Base-by-base conservation (phyloP, 2,888 invertebrate genomes). In the Euplagia quadripunctaria region DNA sequence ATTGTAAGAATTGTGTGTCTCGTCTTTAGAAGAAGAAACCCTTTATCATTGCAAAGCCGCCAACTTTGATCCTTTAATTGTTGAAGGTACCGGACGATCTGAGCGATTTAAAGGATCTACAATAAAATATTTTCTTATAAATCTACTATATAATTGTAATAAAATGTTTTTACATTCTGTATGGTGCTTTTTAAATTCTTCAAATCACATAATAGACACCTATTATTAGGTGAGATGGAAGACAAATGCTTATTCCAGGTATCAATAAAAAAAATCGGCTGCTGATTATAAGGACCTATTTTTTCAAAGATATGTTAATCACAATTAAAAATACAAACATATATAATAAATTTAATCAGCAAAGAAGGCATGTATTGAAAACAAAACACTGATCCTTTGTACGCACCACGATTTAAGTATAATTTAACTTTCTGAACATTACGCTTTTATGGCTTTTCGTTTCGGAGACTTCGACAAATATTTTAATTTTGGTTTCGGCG, bases 401-500 rank as follows among this genome's bases (percentile, higher is more conserved):
- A 11, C 65, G 7, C 65, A 49, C 17, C 41, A 66, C 6, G 41
- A 51, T 51, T 61, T 61, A 55, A 3, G 8, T 41, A 66, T 3
- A 31, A 66, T 51, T 41, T 8, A 31, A 31, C 49, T 31, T 55
- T 1, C 17, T 12, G 3, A 2, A 11, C 9, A 3, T 9, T 14
- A 16, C 16, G 16, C 51, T n/a, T 7, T 12, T 58, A 20, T 58
- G 4, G 12, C 12, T 17, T 17, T 52, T 17, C 5, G 17, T 17
- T 4, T 58, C 58, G n/a, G 4, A 12, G 12, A 11, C 20, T 42
- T n/a, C 17, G 4, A 67, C 42, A 11, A 55, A 68, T 14, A 8
- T 58, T 58, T 68, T 68, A 58, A 17, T 58, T 68, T 68, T n/a
- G 43, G n/a, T 68, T 68, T 68, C 43, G 42, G n/a, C 5, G 43